Percentiles rank a stretch among this genome's conserved stretches.
Conservation (phyloP, 2,797 vertebrate genomes). For the Hippoglossus hippoglossus region DNA sequence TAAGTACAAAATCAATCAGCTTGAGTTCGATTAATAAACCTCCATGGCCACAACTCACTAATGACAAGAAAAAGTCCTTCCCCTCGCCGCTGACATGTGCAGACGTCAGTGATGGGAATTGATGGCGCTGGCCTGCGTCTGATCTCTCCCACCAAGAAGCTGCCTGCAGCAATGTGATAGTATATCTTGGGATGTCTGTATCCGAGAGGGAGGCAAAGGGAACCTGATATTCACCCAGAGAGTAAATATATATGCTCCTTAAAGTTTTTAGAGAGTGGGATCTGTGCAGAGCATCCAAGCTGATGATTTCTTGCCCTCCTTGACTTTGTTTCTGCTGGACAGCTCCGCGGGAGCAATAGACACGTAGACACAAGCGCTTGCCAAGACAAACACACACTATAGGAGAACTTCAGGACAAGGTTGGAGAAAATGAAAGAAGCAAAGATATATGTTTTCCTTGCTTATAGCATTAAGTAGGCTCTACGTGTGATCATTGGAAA, state of each 20-base stretch:
- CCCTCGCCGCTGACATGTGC: slow-evolving; percentile 46
- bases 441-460: slow-evolving; percentile 27
- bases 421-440: slow-evolving; percentile 18
- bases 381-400: slow-evolving; percentile 61
- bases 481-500: neutral
- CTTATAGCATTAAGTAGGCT: slow-evolving; percentile 12
- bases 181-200: slow-evolving; percentile 52
- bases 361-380: slow-evolving; percentile 35
- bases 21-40: slow-evolving; percentile 52
- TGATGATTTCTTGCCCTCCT: slow-evolving; percentile 47
- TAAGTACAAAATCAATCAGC: slow-evolving; percentile 83
- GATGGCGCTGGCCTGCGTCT: slow-evolving; percentile 72
- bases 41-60: slow-evolving; percentile 46
- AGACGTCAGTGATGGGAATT: slow-evolving; percentile 64
- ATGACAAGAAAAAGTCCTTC: slow-evolving; percentile 60
- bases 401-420: slow-evolving; percentile 40
- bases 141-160: slow-evolving; percentile 71
- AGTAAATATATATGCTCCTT: slow-evolving; percentile 67
- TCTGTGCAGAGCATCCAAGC: slow-evolving; percentile 61
- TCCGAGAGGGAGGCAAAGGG: slow-evolving; percentile 47
- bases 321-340: slow-evolving; percentile 66
- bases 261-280: slow-evolving; percentile 64
- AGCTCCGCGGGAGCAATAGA: slow-evolving; percentile 53
- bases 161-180: slow-evolving; percentile 69
- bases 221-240: slow-evolving; percentile 73